phyloP scores from a whole-genome alignment of 2,797 vertebrate species.

The Morus bassanus region DNA sequence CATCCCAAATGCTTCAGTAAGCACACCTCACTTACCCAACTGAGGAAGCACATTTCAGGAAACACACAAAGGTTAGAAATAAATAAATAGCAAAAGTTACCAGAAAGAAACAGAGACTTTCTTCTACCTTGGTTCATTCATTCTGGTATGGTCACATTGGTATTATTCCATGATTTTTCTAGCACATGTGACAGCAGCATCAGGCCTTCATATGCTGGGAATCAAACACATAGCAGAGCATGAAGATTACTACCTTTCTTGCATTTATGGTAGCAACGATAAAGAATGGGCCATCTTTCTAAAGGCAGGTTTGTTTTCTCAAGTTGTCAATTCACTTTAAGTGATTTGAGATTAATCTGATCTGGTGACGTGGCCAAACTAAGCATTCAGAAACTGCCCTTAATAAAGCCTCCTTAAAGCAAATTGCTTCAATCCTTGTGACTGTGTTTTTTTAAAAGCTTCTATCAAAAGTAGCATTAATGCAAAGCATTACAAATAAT shows the following conservation, averaged over 20 bases:
- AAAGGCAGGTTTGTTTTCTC: background rate
- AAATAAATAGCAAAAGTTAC: background rate
- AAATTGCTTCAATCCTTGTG: background rate
- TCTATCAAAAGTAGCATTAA: background rate
- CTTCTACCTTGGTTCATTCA: background rate
- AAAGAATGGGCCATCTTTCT: background rate
- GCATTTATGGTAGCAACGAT: background rate
- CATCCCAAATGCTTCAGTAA: background rate
- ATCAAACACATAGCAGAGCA: background rate
- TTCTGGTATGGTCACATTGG: background rate
- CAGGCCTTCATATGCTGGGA: fast-evolving
- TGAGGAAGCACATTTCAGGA: background rate
- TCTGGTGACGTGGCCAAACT: background rate
- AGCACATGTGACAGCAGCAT: background rate
- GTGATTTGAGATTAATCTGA: background rate
- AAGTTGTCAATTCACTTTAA: background rate
- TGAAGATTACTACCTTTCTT: background rate
- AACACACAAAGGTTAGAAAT: background rate
- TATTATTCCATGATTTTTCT: background rate
- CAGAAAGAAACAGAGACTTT: background rate
- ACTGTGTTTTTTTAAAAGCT: background rate
- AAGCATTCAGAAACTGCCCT: background rate
- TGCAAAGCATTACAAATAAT: background rate
- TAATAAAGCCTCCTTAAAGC: background rate
- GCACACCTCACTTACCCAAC: background rate